Conservation (phyloP, 2,888 invertebrate species). For the Parnassius orleans region DNA sequence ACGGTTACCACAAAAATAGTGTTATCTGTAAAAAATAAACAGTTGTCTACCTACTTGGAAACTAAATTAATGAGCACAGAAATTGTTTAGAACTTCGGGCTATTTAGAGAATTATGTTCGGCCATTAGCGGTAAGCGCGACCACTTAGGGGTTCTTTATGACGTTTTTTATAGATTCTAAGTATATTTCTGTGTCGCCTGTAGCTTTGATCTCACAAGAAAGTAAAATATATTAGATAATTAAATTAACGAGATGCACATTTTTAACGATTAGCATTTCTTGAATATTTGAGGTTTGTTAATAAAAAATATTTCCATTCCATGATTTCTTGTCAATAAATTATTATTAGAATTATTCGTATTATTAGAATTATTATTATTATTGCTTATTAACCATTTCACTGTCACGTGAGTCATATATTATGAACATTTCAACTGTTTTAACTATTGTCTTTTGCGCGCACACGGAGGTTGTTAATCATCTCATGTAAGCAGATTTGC, state of each 20-base stretch:
- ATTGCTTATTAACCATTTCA: too few species aligned
- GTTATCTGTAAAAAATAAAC: constrained; percentile 2
- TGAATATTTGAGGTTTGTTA: too few species aligned
- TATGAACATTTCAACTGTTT: too few species aligned
- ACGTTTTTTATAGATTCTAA: constrained; percentile 29
- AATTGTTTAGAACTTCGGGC: constrained; percentile 22
- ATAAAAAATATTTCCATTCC: too few species aligned
- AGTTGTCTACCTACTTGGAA: constrained; percentile 9
- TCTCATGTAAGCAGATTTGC: too few species aligned
- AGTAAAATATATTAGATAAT: constrained; percentile 31
- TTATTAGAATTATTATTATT: too few species aligned
- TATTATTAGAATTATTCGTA: too few species aligned
- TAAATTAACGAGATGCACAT: constrained; percentile 27
- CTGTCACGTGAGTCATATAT: too few species aligned
- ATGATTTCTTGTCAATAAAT: too few species aligned
- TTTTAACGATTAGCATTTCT: constrained; percentile 17
- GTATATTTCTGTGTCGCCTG: constrained; percentile 29
- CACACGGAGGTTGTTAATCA: too few species aligned
- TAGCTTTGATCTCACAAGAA: constrained; percentile 31
- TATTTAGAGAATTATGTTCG: constrained; percentile 26
- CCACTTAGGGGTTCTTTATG: constrained; percentile 27
- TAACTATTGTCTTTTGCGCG: too few species aligned
- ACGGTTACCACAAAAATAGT: neutral
- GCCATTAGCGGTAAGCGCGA: constrained; percentile 24
- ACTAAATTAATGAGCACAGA: constrained; percentile 20